Percentiles rank a stretch among this genome's conserved stretches.
Conservation (phyloP, 2,888 invertebrate genomes). For the Tribolium freemani region DNA sequence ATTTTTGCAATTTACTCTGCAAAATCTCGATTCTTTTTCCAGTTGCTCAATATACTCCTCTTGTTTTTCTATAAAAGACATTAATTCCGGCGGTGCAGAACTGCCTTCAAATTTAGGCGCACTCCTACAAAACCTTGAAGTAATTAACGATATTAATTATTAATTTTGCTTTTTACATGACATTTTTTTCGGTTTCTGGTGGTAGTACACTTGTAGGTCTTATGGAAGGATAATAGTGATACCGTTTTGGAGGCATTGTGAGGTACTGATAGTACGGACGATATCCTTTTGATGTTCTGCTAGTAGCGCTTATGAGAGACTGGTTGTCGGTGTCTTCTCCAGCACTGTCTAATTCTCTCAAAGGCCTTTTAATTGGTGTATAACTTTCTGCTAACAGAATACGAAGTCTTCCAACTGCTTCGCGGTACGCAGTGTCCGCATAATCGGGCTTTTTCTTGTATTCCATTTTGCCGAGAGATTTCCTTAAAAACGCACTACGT, state of each 20-base stretch:
- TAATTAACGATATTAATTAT: background rate
- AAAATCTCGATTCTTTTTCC: slow-evolving; percentile 87
- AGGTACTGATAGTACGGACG: slow-evolving; percentile 51
- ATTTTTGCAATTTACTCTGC: slow-evolving; percentile 71
- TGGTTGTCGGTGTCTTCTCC: slow-evolving; percentile 74
- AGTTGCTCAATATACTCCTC: slow-evolving; percentile 90
- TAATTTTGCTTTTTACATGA: background rate
- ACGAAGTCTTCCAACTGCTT: slow-evolving; percentile 85
- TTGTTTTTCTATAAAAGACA: slow-evolving; percentile 86
- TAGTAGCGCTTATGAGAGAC: slow-evolving; percentile 67
- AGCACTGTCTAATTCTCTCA: slow-evolving; percentile 69
- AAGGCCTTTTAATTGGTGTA: slow-evolving; percentile 69
- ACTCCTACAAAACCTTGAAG: background rate
- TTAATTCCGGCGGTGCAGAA: slow-evolving; percentile 76
- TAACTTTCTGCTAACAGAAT: slow-evolving; percentile 85
- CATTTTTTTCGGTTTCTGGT: slow-evolving; percentile 22
- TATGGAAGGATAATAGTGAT: slow-evolving; percentile 53
- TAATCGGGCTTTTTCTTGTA: slow-evolving; percentile 79
- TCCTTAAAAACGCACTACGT: background rate
- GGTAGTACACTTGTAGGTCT: slow-evolving; percentile 14
- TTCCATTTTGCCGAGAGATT: slow-evolving; percentile 67
- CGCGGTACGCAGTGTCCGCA: slow-evolving; percentile 87
- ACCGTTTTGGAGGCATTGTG: slow-evolving; percentile 52
- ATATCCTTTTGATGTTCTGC: slow-evolving; percentile 55
- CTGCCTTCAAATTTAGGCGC: slow-evolving; percentile 43